Base-by-base conservation (phyloP, 1,140 invertebrate species). In the Drosophila orosa region DNA sequence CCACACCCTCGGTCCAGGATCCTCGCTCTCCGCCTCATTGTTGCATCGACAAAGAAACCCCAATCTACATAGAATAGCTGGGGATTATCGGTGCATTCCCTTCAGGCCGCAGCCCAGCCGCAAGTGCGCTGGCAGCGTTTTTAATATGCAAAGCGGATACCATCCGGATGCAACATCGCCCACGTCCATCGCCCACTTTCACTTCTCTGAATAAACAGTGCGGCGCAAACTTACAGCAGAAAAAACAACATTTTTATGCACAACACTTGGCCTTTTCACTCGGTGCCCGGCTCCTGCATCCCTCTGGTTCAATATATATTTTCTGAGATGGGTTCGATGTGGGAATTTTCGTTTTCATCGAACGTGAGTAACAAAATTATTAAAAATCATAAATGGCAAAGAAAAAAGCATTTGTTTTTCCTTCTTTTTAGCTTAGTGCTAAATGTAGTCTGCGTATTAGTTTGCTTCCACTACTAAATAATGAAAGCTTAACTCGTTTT, bases 1-100 rank as follows among this genome's bases (percentile, higher is more conserved):
- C 33, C 37, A 50, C 62, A 37, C 74, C 65, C 57, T 40, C 12
- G 17, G 19, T 15, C 19, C 27, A 27, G 65, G 61, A 68, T 66
- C 29, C 60, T n/a, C n/a, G n/a, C n/a, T n/a, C n/a, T 50, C 17
- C 35, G 45, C 45, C 44, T 55, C 47, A 66, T 83, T 82, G 75
- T 75, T 59, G 61, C 47, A 59, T 59, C 52, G 57, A 84, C 57
- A 79, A 76, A 76, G 59, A 73, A 83, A 80, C 77, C 62, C 37
- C 72, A 80, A 85, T 84, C 80, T 84, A 77, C 81, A 85, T 80
- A 77, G 77, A 84, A 84, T 80, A 84, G 59, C 76, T 73, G 27
- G 55, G 66, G 76, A 80, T 80, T 85, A 85, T 80, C 62, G 55
- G 55, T 65, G 61, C 52, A 47, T 40, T 50, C 58, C 52, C 57